Evolutionary conservation across 2,113 vertebrate species (phyloP).

Genomic region (Eurypyga helias): DNA sequence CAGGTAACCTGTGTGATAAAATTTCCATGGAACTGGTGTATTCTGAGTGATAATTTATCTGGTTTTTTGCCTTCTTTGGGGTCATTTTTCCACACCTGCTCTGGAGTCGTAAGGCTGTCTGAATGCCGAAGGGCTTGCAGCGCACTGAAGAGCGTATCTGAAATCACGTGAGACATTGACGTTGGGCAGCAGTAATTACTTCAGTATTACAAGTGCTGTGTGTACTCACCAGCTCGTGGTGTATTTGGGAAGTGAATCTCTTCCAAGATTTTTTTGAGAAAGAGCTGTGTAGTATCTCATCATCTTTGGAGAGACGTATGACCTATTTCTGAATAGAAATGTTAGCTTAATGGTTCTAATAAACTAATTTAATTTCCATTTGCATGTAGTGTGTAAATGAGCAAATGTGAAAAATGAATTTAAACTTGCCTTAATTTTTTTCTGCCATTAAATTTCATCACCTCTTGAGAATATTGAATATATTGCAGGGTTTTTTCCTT

Average conservation of each 20-base stretch:
- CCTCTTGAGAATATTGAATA: background rate
- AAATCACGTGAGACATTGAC: background rate
- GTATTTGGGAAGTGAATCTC: conserved; percentile 4
- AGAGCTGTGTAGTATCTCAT: background rate
- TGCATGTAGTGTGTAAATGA: background rate
- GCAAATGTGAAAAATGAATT: background rate
- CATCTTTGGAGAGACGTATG: background rate
- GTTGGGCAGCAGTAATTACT: background rate
- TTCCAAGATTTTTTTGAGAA: background rate
- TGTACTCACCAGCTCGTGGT: background rate
- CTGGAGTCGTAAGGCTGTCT: conserved; percentile 21
- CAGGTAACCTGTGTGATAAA: conserved; percentile 75
- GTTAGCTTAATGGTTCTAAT: background rate
- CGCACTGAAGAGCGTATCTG: background rate
- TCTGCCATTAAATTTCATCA: background rate
- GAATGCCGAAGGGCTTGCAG: conserved; percentile 52
- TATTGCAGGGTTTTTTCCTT: background rate
- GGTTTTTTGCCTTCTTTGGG: background rate
- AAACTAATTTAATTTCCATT: background rate
- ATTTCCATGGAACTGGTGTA: conserved; percentile 37
- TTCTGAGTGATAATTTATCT: conserved; percentile 11
- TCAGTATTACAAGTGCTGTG: background rate
- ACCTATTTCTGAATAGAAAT: background rate
- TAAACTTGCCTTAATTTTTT: background rate
- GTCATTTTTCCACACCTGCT: conserved; percentile 2